Conservation (phyloP, 2,888 invertebrate species). For the Pollenia griseotomentosa region DNA sequence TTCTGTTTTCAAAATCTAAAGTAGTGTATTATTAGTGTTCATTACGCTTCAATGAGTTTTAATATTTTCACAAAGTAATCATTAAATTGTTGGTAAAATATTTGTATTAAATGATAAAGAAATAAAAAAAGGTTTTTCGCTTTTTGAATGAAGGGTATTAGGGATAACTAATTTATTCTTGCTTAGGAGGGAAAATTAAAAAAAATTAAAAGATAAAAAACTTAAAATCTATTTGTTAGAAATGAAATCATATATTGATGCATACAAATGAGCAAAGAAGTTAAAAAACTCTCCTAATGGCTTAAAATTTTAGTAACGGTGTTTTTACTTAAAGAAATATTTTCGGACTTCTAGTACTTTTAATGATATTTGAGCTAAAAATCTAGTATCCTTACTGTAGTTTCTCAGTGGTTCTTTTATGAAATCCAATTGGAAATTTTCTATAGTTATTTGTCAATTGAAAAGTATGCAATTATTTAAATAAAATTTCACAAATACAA, state of each 20-base stretch:
- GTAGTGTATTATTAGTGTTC: conserved; percentile 83
- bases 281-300: too few species aligned
- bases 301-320: too few species aligned
- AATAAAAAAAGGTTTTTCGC: neutral
- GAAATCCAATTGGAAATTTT: too few species aligned
- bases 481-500: conserved; percentile 40
- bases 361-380: too few species aligned
- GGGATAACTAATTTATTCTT: neutral
- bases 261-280: too few species aligned
- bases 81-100: conserved; percentile 77
- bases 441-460: neutral
- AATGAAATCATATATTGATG: too few species aligned
- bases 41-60: conserved; percentile 82
- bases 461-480: conserved; percentile 6
- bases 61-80: conserved; percentile 81
- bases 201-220: neutral
- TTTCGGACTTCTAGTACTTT: too few species aligned
- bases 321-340: too few species aligned
- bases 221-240: too few species aligned
- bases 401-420: too few species aligned
- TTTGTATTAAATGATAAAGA: conserved; percentile 71
- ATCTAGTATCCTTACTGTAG: too few species aligned
- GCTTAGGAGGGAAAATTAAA: neutral
- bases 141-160: neutral
- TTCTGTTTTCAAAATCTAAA: conserved; percentile 74